phyloP scores from a whole-genome alignment of 1,140 invertebrate species.

The Chelonus insularis region DNA sequence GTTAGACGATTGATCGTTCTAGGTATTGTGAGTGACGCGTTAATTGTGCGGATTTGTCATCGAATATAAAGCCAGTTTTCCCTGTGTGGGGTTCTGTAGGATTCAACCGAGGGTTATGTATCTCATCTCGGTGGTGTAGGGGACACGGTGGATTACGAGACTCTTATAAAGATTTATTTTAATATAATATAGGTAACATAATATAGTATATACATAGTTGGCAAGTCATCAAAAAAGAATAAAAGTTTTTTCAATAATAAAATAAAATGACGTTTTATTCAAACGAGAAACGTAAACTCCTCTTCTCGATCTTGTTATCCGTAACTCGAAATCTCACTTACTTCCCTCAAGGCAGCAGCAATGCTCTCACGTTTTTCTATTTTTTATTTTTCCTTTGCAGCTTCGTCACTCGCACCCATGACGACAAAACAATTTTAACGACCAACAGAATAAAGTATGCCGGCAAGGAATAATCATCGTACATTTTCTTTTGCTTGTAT shows the following conservation, averaged over 20 bases:
- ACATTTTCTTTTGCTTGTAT: constrained; percentile 14
- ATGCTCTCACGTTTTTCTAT: constrained; percentile 3
- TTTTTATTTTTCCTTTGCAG: constrained; percentile 12
- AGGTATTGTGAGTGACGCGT: constrained; percentile 27
- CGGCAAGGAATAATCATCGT: constrained; percentile 17
- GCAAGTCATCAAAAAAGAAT: background rate
- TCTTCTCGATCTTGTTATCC: constrained; percentile 21
- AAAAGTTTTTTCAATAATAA: background rate
- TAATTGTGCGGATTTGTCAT: constrained; percentile 35
- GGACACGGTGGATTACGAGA: background rate
- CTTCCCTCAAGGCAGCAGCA: background rate
- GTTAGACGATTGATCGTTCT: constrained; percentile 1
- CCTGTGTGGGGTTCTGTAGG: background rate
- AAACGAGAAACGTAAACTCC: background rate
- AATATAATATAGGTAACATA: background rate
- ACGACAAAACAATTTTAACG: constrained; percentile 26
- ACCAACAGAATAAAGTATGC: constrained; percentile 19
- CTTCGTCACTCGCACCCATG: background rate
- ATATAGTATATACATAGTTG: background rate
- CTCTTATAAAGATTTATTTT: background rate
- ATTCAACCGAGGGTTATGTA: background rate
- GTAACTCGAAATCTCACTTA: constrained; percentile 23
- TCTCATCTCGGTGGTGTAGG: background rate
- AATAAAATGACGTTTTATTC: constrained; percentile 6
- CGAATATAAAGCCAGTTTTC: constrained; percentile 19